Conservation (phyloP, 2,888 invertebrate genomes). For the Amphipoea lucens region DNA sequence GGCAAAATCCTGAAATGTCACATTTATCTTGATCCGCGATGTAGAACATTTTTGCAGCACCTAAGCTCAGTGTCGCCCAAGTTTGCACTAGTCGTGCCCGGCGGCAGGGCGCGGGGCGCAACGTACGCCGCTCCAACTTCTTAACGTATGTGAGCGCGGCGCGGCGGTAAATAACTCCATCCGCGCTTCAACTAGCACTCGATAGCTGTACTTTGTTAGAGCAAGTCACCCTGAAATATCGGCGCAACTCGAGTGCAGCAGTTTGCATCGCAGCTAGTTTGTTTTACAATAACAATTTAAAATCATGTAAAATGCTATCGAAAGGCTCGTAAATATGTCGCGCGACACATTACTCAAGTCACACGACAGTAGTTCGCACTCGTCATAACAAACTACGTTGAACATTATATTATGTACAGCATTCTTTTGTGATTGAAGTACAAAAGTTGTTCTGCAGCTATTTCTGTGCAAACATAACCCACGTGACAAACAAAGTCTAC, state of each 20-base stretch:
- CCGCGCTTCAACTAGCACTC: conserved; percentile 34
- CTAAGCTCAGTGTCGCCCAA: conserved; percentile 7
- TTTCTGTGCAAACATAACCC: neutral
- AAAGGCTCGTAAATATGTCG: conserved; percentile 19
- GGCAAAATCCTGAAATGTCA: neutral
- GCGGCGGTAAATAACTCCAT: conserved; percentile 41
- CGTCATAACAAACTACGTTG: neutral
- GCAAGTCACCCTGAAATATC: conserved; percentile 9
- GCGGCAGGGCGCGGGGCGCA: neutral
- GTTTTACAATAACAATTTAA: conserved; percentile 22
- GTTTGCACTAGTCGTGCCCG: conserved; percentile 7
- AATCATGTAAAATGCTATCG: conserved; percentile 22
- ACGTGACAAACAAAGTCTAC: neutral
- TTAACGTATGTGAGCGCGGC: conserved; percentile 34
- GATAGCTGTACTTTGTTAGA: conserved; percentile 29
- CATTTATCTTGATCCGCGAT: neutral
- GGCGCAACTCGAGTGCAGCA: conserved; percentile 9
- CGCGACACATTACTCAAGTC: conserved; percentile 7
- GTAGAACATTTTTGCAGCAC: conserved; percentile 2
- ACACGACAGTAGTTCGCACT: neutral
- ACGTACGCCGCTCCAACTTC: conserved; percentile 30
- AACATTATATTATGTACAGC: neutral
- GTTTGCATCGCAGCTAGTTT: conserved; percentile 8
- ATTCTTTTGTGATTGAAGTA: neutral
- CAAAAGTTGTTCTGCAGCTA: neutral